These are phyloP conservation scores for Morone chrysops DNA, from an alignment of 2,113 vertebrate genomes.

Conservation along the genomic window DNA sequence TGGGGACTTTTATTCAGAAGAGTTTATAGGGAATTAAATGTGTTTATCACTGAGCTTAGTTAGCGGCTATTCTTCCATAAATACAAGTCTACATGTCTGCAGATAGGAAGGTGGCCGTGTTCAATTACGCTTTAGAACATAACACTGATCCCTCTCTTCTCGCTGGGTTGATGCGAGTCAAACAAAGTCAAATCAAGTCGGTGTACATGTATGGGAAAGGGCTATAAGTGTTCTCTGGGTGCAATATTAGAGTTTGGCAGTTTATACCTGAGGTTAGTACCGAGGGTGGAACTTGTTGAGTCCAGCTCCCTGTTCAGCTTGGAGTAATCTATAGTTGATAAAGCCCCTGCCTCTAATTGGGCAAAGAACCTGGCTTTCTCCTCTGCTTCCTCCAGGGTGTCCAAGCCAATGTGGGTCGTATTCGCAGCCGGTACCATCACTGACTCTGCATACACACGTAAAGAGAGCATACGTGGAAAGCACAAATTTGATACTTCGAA, in stretches of 20 bases:
- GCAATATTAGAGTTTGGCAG: neutral
- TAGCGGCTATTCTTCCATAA: too few species aligned
- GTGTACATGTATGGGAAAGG: too few species aligned
- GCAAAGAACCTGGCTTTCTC: constrained; percentile 92
- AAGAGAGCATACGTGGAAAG: neutral
- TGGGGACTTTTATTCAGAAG: too few species aligned
- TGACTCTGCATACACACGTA: constrained; percentile 76
- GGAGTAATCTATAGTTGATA: constrained; percentile 89
- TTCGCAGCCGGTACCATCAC: constrained; percentile 71
- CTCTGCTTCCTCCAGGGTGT: constrained; percentile 91
- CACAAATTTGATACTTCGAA: neutral
- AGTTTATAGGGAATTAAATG: too few species aligned
- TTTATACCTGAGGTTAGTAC: constrained; percentile 63
- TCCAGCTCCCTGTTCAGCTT: constrained; percentile 90
- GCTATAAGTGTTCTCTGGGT: neutral
- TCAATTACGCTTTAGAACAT: too few species aligned
- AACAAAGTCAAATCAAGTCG: too few species aligned
- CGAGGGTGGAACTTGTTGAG: constrained; percentile 79
- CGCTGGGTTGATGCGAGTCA: too few species aligned
- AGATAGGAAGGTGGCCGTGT: too few species aligned
- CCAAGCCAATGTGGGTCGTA: constrained; percentile 80
- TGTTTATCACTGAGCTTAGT: too few species aligned
- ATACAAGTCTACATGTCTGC: too few species aligned
- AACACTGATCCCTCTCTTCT: too few species aligned
- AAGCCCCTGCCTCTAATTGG: constrained; percentile 86